A percentile compares a stretch with the other conserved stretches of the same genome.
Evolutionary conservation across 2,113 vertebrate genomes (phyloP).

Genomic region (human): DNA sequence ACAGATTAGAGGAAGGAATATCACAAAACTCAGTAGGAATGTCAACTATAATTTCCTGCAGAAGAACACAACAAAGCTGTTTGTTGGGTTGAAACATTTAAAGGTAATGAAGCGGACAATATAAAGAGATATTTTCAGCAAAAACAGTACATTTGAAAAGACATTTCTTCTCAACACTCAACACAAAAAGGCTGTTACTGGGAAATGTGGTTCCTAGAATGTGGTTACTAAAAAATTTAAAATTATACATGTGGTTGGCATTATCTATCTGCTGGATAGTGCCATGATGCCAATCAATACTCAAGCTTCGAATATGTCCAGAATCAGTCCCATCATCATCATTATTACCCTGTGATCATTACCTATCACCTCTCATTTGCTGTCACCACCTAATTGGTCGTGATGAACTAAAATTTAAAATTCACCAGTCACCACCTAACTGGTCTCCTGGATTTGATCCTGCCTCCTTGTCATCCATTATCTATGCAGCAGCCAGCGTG

Average conservation of each 20-base stretch:
- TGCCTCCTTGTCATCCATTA: background rate
- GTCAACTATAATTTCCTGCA: background rate
- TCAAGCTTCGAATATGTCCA: background rate
- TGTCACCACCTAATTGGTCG: too few relatives aligned
- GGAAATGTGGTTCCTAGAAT: constrained; percentile 22
- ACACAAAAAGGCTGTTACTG: background rate
- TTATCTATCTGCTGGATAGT: background rate
- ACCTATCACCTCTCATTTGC: background rate
- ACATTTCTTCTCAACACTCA: background rate
- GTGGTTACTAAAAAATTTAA: background rate
- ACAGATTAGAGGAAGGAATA: background rate
- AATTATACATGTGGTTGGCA: background rate
- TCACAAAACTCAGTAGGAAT: background rate
- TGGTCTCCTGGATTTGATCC: background rate
- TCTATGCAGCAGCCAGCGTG: background rate
- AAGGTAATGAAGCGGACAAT: constrained; percentile 17
- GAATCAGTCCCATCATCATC: rapidly evolving
- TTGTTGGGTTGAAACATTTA: background rate
- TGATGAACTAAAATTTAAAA: too few relatives aligned
- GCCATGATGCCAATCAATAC: background rate
- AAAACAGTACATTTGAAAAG: constrained; percentile 50
- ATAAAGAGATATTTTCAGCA: constrained; percentile 44
- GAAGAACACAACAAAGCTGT: constrained; percentile 6
- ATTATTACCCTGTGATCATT: rapidly evolving
- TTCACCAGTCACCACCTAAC: too few relatives aligned